Conservation (phyloP, 2,797 vertebrate species). For the Rhinella marina region DNA sequence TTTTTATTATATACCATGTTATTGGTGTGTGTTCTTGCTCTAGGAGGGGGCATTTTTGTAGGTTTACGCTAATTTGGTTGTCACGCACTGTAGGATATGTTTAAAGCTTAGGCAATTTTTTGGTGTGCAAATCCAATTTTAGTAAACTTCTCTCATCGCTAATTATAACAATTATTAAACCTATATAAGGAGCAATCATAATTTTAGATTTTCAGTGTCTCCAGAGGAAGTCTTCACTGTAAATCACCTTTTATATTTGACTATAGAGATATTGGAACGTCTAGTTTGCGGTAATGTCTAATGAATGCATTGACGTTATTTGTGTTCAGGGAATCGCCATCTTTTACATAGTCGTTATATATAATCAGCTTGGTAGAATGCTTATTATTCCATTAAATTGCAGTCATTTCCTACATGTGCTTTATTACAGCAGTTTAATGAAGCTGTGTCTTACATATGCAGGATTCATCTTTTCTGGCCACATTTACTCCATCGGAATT, state of each 20-base stretch:
- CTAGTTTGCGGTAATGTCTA: neutral
- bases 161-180: too few relatives aligned
- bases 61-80: too few relatives aligned
- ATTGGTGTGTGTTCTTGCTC: too few relatives aligned
- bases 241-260: neutral
- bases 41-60: too few relatives aligned
- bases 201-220: neutral
- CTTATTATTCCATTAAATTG: constrained; percentile 31
- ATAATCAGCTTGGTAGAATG: neutral
- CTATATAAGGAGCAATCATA: too few relatives aligned
- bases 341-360: neutral
- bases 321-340: neutral
- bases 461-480: constrained; percentile 7
- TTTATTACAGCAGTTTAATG: constrained; percentile 22
- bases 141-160: too few relatives aligned
- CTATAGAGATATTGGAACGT: neutral
- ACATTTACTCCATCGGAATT: neutral
- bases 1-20: too few relatives aligned
- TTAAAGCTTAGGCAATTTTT: too few relatives aligned
- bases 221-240: neutral
- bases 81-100: too few relatives aligned
- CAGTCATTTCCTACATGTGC: neutral
- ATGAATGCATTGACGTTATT: neutral
- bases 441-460: neutral
- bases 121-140: too few relatives aligned